Evolutionary conservation across 53 echinoderm and acorn worm genomes (phyloP).

Genomic region (Holothuria scabra): DNA sequence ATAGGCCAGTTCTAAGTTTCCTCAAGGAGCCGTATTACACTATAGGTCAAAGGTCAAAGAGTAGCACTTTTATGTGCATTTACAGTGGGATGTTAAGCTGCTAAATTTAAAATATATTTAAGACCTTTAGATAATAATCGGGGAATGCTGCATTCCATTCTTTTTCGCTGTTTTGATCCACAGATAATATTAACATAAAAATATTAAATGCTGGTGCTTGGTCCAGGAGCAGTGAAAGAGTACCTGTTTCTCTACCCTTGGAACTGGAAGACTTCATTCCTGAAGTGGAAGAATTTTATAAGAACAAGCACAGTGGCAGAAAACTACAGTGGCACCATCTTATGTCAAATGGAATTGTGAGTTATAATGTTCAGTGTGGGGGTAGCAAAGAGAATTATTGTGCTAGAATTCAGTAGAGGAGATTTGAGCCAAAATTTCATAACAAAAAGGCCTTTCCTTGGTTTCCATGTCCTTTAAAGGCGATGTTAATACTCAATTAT

Average conservation of each 20-base stretch:
- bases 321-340: conserved; percentile 99
- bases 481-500: too few relatives aligned
- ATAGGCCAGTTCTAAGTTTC: too few relatives aligned
- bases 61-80: too few relatives aligned
- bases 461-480: too few relatives aligned
- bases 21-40: too few relatives aligned
- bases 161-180: conserved; percentile 7
- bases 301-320: conserved; percentile 96
- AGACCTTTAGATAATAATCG: background rate
- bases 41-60: too few relatives aligned
- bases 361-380: conserved; percentile 12
- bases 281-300: conserved; percentile 97
- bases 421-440: too few relatives aligned
- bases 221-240: conserved; percentile 95
- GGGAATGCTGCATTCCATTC: too few relatives aligned
- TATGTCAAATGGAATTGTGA: conserved; percentile 99
- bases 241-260: conserved; percentile 87
- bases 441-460: too few relatives aligned
- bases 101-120: background rate
- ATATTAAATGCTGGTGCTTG: conserved; percentile 98
- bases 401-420: too few relatives aligned
- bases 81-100: too few relatives aligned
- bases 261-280: conserved; percentile 97
- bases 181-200: conserved; percentile 98
- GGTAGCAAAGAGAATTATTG: too few relatives aligned